A percentile compares a stretch with the other conserved stretches of the same genome.
These are phyloP conservation scores for Daubentonia madagascariensis DNA, from an alignment of 2,113 vertebrate genomes.

Conservation along the genomic window DNA sequence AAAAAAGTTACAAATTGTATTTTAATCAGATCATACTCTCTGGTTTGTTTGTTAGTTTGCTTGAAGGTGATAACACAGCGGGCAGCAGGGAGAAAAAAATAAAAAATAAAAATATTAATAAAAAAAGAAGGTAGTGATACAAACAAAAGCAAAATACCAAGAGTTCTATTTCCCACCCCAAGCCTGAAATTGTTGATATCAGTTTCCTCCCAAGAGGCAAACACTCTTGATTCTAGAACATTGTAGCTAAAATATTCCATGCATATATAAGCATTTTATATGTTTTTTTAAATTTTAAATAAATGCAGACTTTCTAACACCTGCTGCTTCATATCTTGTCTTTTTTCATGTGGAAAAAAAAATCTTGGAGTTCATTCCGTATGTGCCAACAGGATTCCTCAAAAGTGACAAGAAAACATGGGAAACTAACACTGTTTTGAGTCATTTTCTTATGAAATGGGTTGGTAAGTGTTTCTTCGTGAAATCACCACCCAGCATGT, in stretches of 20 bases:
- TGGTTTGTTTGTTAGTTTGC: neutral
- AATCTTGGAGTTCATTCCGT: neutral
- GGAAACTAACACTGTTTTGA: neutral
- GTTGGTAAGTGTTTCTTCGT: neutral
- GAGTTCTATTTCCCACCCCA: neutral
- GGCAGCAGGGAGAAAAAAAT: no score
- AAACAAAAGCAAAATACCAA: neutral
- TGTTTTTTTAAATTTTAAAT: neutral
- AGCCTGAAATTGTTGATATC: neutral
- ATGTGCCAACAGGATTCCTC: neutral
- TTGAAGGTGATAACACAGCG: neutral
- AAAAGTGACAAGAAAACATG: conserved; percentile 13
- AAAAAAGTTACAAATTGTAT: neutral
- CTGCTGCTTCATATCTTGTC: neutral
- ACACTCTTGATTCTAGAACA: neutral
- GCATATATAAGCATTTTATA: neutral
- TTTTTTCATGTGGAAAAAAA: neutral
- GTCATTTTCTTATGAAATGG: neutral
- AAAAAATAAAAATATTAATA: no score
- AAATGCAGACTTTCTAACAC: neutral
- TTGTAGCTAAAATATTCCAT: neutral
- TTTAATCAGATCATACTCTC: neutral
- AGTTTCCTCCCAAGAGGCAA: neutral
- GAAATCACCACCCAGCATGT: neutral
- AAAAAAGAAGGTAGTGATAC: neutral